Base-by-base conservation (phyloP, 2,113 vertebrate species). In the Aegypius monachus region DNA sequence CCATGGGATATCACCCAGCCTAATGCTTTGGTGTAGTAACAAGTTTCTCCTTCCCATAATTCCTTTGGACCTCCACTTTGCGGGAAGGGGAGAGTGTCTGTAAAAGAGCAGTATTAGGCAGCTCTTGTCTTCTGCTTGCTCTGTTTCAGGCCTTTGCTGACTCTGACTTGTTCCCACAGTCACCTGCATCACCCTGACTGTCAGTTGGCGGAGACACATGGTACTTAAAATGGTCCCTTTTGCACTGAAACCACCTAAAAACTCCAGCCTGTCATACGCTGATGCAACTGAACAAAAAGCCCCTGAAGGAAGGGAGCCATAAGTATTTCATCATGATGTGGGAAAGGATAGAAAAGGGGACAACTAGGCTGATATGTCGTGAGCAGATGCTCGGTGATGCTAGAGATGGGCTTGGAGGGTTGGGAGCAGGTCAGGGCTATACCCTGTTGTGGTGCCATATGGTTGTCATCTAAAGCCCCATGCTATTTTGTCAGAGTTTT, bases 321-420 rank as follows among this genome's bases (percentile, higher is more conserved):
- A 42, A 48, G 19, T 8, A 4, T 50, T 16, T 58, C 36, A 0
- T n/a, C 0, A 5, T 16, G 17, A 40, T 67, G n/a, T 81, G 38
- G 53, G 53, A 27, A 36, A 2, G 27, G 52, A 3, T 10, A 11
- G 71, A 18, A 63, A 59, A 53, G 36, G 56, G 36, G 34, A 27
- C 47, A 38, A 21, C 2, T 14, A 27, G 27, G 21, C 42, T 75
- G 32, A 38, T 3, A 1, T 0, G 2, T 38, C 5, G 0, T 12
- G 48, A 65, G 66, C 50, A 67, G 65, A 6, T 61, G 61, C 26
- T 40, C 1, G 7, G 36, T 7, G 66, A 11, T 65, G 43, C 43
- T 73, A 87, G 53, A 36, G 48, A 6, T 68, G 68, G 16, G 4
- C 36, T 71, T 40, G 40, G 26, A 25, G 66, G 31, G 3, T 1